Percentiles rank a stretch among this genome's conserved stretches.
phyloP scores from a whole-genome alignment of 2,888 invertebrate genomes.

The Chrysolina americana region DNA sequence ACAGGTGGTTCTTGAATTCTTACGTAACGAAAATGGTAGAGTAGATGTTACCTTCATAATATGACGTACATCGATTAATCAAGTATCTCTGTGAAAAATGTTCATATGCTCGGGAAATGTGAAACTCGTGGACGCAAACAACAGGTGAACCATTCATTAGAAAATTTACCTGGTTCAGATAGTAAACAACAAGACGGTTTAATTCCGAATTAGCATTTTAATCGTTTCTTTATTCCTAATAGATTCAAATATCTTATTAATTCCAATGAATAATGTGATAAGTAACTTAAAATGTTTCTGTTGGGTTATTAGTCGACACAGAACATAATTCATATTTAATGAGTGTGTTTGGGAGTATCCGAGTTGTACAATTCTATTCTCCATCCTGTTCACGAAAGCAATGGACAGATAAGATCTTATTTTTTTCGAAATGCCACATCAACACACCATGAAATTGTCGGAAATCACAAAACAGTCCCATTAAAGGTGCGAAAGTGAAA shows the following conservation, averaged over 20 bases:
- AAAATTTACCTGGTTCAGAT: slow-evolving; percentile 17
- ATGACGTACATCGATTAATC: neutral
- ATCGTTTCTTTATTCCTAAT: slow-evolving; percentile 23
- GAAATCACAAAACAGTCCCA: neutral
- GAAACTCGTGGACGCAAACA: neutral
- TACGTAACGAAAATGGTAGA: neutral
- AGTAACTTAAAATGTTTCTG: slow-evolving; percentile 13
- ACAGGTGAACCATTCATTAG: slow-evolving; percentile 20
- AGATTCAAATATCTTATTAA: slow-evolving; percentile 16
- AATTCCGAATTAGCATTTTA: slow-evolving; percentile 12
- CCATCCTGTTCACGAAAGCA: neutral
- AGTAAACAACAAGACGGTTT: slow-evolving; percentile 6
- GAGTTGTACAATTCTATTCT: neutral
- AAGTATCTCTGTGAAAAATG: neutral
- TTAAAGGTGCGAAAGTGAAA: neutral
- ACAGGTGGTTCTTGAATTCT: neutral
- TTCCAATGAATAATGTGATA: slow-evolving; percentile 3
- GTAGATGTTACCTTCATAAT: neutral
- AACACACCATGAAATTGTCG: neutral
- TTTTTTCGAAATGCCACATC: neutral
- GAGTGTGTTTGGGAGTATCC: slow-evolving; percentile 4
- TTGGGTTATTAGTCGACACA: neutral
- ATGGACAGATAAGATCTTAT: neutral
- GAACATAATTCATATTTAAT: slow-evolving; percentile 15
- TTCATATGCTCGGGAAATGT: neutral